Base-by-base conservation (phyloP, 1,140 invertebrate genomes). In the Tetragonula clypearis region DNA sequence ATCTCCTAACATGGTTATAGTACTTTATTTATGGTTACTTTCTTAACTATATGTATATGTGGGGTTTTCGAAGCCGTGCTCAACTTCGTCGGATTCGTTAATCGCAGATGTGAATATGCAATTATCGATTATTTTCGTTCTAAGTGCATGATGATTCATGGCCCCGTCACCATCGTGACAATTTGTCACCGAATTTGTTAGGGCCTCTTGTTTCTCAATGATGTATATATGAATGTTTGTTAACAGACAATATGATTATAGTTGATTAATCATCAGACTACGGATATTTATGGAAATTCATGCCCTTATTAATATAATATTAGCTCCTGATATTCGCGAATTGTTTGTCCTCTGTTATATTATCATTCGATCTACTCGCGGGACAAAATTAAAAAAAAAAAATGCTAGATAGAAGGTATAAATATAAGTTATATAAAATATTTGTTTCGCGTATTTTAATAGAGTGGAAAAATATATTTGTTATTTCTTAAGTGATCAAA, bases 1-100 rank as follows among this genome's bases (percentile, higher is more conserved):
- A 56, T 79, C n/a, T 83, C 53, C 30, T 65, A 77, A 73, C 72
- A 26, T 68, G 68, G 66, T 82, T 79, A 83, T 66, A 6, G 6
- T 23, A 74, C n/a, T 82, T 66, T 23, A 56, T 74, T 83, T 79
- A 8, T 72, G 62, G 35, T 79, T 71, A 76, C 9, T 65, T 26
- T 74, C 68, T 26, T 30, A 19, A 14, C 26, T 55, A 58, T 83
- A 79, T 77, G 79, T 79, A 89, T 15, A 65, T 77, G 74, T 65
- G 23, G 66, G 76, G n/a, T 66, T 79, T 53, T 53, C 80, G 23
- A 84, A 81, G 82, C 76, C 85, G 88, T 87, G 88, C 79, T 72
- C 23, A 58, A 66, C 35, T 60, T 66, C 3, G 17, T 62, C 30
- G 49, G 23, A 0, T 23, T 56, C 56, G 76, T 89, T 90, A 90